Evolutionary conservation across 2,888 invertebrate genomes (phyloP).

Genomic region (Stomorhina lunata): DNA sequence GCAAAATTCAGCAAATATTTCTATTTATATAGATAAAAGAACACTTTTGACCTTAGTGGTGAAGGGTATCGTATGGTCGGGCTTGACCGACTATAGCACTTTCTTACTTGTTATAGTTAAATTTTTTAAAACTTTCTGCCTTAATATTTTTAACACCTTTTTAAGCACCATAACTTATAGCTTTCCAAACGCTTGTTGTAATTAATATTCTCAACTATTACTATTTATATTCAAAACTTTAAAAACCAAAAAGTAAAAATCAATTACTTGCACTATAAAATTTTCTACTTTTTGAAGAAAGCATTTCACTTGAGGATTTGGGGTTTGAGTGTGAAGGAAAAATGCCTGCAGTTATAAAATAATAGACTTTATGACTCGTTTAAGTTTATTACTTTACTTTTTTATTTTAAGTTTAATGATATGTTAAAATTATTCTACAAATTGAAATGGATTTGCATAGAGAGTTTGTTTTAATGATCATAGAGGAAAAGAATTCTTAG

Average conservation of each 20-base stretch:
- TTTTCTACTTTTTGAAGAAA: constrained; percentile 25
- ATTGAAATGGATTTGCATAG: neutral
- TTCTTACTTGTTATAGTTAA: constrained; percentile 6
- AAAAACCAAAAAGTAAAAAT: neutral
- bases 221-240: neutral
- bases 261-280: neutral
- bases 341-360: neutral
- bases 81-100: too few species aligned
- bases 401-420: too few species aligned
- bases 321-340: too few species aligned
- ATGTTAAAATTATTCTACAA: constrained; percentile 33
- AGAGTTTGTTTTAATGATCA: neutral
- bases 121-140: constrained; percentile 61
- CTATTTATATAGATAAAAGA: too few species aligned
- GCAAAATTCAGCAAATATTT: too few species aligned
- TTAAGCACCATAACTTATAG: too few species aligned
- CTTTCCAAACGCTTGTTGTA: constrained; percentile 65
- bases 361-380: constrained; percentile 33
- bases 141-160: constrained; percentile 67
- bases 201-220: constrained; percentile 64
- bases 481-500: neutral
- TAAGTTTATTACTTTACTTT: too few species aligned
- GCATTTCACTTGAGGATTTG: constrained; percentile 41
- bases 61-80: too few species aligned
- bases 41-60: too few species aligned